Base-by-base conservation (phyloP, 2,797 vertebrate genomes). In the Crenichthys baileyi region DNA sequence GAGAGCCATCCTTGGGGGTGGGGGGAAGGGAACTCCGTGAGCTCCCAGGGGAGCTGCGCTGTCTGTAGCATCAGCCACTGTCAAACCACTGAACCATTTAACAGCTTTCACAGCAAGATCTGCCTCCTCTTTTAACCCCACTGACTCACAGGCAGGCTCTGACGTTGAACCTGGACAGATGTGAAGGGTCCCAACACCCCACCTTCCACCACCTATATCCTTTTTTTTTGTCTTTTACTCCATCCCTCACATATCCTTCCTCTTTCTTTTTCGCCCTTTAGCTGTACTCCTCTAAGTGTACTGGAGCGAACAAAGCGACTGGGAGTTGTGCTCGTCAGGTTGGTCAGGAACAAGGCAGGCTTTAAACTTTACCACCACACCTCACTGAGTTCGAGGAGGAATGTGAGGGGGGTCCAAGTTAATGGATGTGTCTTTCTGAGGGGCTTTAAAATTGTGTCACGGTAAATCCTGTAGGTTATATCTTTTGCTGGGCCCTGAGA, bases 81-180 rank as follows among this genome's bases (percentile, higher is more conserved):
- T 96, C 95, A 96, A 95, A 94, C 93, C 94, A 94, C 93, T 95
- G 94, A 95, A 95, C 94, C 96, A 92, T 96, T 95, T 96, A 96
- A 96, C 95, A 96, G 93, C 92, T 86, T 94, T 95, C 94, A 93
- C 89, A 81, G 92, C 82, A 60, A 93, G 93, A 94, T 92, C 91
- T 94, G 90, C 91, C 92, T 94, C 89, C 82, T 94, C 93, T 90
- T 94, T 95, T 94, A 95, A 95, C 94, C 95, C 92, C 82, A 86
- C 91, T 70, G 83, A 92, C 92, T 96, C 92, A 93, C 93, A 95
- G 87, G 91, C 87, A 94, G 91, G 86, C 91, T 85, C 89, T 93
- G 93, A 92, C 94, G 93, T 92, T 94, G 91, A 92, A 94, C 90
- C 90, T 67, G 90, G 91, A 92, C 94, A 93, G 91, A 95, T 95